Evolutionary conservation across 2,888 invertebrate genomes (phyloP), one percentile per base, ranked within the genome.

Genomic region (Andrena camellia): DNA sequence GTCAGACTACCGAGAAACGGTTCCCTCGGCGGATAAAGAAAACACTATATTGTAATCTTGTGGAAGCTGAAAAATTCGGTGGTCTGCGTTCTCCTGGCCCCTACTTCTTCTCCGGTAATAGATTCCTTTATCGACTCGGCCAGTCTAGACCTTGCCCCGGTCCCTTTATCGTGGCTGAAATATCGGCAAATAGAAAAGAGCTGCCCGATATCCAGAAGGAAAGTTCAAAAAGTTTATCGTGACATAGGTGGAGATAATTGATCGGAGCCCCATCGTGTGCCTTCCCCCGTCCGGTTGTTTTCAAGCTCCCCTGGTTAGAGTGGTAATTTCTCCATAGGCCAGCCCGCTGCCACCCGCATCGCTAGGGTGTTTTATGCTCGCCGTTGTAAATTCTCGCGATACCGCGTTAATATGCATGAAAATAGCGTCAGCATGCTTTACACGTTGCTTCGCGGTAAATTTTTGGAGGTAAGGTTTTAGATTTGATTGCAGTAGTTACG

Each of bases 91-190:
- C 68, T 60, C 62, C 54, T 64, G 35, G 33, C 52, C 72, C 50
- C 54, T 73, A 70, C 62, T 59, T 42, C 54, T 73, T 75, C 62
- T 42, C 80, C 79, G 88, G 89, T 92, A 91, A 92, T 91, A 91
- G 92, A 92, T 92, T 92, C 89, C 91, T 91, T 91, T 91, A 92
- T 92, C 91, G 90, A 86, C 84, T 82, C 75, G 75, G 29, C 78
- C 84, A 81, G 87, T 86, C 89, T 86, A 86, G 90, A 89, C 87
- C 86, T 85, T 80, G 81, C 81, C 62, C 76, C 60, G 83, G 78
- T 81, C 87, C 80, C 87, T 91, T 91, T 92, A 92, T 92, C 91
- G 88, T 73, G 84, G 78, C 82, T 90, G 88, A 90, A 90, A 91
- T 90, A 92, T 92, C 92, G 87, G 83, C 88, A 90, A 90, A 91